Conservation (phyloP, 2,888 invertebrate genomes). For the Apeira syringaria region DNA sequence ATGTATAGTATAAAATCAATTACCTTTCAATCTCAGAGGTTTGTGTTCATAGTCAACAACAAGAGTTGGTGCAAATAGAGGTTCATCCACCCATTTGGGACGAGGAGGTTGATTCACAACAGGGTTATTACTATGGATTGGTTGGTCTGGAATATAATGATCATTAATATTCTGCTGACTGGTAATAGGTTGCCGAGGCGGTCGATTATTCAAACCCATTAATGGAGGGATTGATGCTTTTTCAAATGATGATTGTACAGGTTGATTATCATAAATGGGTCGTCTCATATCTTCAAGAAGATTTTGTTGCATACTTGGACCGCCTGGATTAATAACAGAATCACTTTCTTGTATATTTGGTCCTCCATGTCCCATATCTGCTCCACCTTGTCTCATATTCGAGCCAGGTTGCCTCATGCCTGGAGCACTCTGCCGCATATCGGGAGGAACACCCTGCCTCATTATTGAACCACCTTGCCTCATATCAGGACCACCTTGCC, state of each 20-base stretch:
- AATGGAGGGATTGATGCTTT: constrained; percentile 15
- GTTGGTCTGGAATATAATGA: constrained; percentile 16
- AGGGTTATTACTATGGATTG: constrained; percentile 30
- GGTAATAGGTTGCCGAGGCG: constrained; percentile 22
- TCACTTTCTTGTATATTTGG: constrained; percentile 15
- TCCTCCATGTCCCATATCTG: constrained; percentile 14
- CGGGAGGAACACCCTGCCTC: background rate
- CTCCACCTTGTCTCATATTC: constrained; percentile 23
- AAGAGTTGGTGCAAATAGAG: constrained; percentile 79
- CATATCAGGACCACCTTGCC: constrained; percentile 8
- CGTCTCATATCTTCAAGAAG: constrained; percentile 8
- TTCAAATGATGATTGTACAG: constrained; percentile 5
- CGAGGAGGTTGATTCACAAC: constrained; percentile 24
- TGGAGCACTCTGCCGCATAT: constrained; percentile 9
- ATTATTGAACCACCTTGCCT: constrained; percentile 8
- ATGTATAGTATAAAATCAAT: constrained; percentile 30
- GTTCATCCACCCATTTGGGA: constrained; percentile 68
- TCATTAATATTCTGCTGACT: constrained; percentile 23
- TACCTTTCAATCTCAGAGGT: constrained; percentile 81
- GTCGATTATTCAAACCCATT: constrained; percentile 11
- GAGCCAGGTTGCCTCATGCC: constrained; percentile 22
- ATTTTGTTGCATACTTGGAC: constrained; percentile 12
- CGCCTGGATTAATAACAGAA: constrained; percentile 14
- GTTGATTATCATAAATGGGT: constrained; percentile 7
- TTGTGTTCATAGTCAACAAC: constrained; percentile 90